phyloP scores from a whole-genome alignment of 92 coral and sea anemone species.

The Porites lobata region DNA sequence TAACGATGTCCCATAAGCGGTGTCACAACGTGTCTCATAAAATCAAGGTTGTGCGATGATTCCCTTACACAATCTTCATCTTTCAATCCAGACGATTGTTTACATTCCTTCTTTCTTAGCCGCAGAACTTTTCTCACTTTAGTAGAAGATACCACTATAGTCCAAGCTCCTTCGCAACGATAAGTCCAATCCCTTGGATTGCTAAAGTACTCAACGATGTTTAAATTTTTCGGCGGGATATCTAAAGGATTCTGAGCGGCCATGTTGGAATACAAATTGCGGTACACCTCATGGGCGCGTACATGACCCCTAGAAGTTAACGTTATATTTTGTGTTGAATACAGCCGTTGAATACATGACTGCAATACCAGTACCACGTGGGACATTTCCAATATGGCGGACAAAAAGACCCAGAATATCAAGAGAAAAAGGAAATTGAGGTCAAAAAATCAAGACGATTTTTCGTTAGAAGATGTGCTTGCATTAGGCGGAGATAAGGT shows the following conservation, averaged over 20 bases:
- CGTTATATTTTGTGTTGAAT: not conserved
- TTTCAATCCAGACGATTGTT: not conserved
- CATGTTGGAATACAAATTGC: not conserved
- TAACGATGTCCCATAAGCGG: slow-evolving; percentile 83
- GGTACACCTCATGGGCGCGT: not conserved
- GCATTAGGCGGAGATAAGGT: slow-evolving; percentile 98
- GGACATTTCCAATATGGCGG: slow-evolving; percentile 90
- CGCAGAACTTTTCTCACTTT: slow-evolving; percentile 79
- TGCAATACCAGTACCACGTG: slow-evolving; percentile 63
- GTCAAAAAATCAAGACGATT: slow-evolving; percentile 45
- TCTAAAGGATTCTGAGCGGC: not conserved
- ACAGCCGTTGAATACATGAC: slow-evolving; percentile 21
- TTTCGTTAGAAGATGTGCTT: slow-evolving; percentile 84
- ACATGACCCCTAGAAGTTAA: not conserved
- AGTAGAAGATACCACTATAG: slow-evolving; percentile 78
- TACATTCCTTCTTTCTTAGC: slow-evolving; percentile 63
- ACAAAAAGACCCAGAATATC: slow-evolving; percentile 62
- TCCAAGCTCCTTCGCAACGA: slow-evolving; percentile 95
- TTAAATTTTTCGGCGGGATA: not conserved
- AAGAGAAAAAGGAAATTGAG: slow-evolving; percentile 74
- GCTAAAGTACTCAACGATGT: slow-evolving; percentile 34
- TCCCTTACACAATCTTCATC: slow-evolving; percentile 8
- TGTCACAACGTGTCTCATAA: slow-evolving; percentile 64
- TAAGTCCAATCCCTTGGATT: slow-evolving; percentile 79
- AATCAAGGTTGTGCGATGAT: slow-evolving; percentile 50